Percentiles rank a stretch among this genome's conserved stretches.
phyloP scores from a whole-genome alignment of 2,888 invertebrate genomes.

The Chymomyza fuscimana region DNA sequence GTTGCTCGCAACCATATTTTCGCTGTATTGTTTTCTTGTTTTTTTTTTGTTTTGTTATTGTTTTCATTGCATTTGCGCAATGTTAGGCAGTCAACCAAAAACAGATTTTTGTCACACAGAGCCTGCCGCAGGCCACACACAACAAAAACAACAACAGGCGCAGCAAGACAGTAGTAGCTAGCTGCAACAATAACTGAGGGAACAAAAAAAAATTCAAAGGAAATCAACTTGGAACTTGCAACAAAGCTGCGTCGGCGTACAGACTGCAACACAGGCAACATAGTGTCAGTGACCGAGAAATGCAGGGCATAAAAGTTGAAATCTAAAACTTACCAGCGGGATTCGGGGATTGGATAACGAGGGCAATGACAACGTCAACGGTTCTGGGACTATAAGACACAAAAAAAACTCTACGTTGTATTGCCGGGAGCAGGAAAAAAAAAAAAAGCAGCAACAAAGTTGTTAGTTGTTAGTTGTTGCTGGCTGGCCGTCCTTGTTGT shows the following conservation, averaged over 20 bases:
- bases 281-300: slow-evolving; percentile 72
- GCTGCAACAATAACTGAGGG: too few species aligned
- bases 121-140: slow-evolving; percentile 47
- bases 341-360: slow-evolving; percentile 39
- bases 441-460: not conserved
- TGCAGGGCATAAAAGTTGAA: slow-evolving; percentile 54
- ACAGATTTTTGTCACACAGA: slow-evolving; percentile 52
- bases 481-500: slow-evolving; percentile 17
- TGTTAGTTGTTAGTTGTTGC: slow-evolving; percentile 11
- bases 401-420: slow-evolving; percentile 25
- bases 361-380: slow-evolving; percentile 20
- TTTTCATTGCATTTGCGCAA: slow-evolving; percentile 36
- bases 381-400: slow-evolving; percentile 29
- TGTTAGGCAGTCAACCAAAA: slow-evolving; percentile 57
- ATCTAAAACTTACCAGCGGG: slow-evolving; percentile 40
- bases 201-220: slow-evolving; percentile 34
- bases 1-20: slow-evolving; percentile 10
- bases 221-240: slow-evolving; percentile 58
- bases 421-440: slow-evolving; percentile 6
- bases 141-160: slow-evolving; percentile 22
- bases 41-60: slow-evolving; percentile 20
- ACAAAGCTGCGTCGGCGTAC: slow-evolving; percentile 27
- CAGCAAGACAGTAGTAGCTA: slow-evolving; percentile 14
- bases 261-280: slow-evolving; percentile 40
- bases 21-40: slow-evolving; percentile 19